Evolutionary conservation across 2,113 vertebrate species (phyloP).

Genomic region (Myxocyprinus asiaticus): DNA sequence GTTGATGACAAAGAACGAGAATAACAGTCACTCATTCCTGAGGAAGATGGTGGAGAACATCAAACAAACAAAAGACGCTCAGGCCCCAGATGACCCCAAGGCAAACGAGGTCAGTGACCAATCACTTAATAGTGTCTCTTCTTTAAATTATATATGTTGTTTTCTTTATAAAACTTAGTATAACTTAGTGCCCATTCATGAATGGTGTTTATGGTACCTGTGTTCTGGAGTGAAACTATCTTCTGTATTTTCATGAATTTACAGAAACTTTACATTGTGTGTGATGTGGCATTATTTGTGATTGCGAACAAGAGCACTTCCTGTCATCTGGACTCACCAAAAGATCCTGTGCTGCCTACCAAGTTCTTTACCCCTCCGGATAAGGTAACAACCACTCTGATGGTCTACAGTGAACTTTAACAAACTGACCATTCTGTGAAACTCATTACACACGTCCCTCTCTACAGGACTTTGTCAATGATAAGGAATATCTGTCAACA

Average conservation of each 20-base stretch:
- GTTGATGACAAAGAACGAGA: constrained; percentile 99
- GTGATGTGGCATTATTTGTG: constrained; percentile 95
- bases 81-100: constrained; percentile 93
- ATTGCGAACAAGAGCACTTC: constrained; percentile 98
- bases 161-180: no score
- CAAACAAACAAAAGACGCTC: constrained; percentile 95
- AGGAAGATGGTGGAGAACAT: constrained; percentile 99
- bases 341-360: constrained; percentile 90
- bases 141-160: no score
- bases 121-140: not conserved
- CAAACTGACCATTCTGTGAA: not conserved
- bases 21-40: constrained; percentile 97
- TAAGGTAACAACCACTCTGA: constrained; percentile 77
- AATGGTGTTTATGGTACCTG: not conserved
- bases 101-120: constrained; percentile 86
- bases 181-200: not conserved
- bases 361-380: constrained; percentile 96
- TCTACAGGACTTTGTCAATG: constrained; percentile 90
- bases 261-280: constrained; percentile 99
- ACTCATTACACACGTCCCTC: constrained; percentile 36
- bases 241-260: constrained; percentile 30
- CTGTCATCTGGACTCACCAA: constrained; percentile 92
- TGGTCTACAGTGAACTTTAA: not conserved
- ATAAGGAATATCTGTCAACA: constrained; percentile 90
- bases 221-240: not conserved